Evolutionary conservation across 2,888 invertebrate genomes (phyloP), one percentile per base, ranked within the genome.

Genomic region (Protonemura montana): DNA sequence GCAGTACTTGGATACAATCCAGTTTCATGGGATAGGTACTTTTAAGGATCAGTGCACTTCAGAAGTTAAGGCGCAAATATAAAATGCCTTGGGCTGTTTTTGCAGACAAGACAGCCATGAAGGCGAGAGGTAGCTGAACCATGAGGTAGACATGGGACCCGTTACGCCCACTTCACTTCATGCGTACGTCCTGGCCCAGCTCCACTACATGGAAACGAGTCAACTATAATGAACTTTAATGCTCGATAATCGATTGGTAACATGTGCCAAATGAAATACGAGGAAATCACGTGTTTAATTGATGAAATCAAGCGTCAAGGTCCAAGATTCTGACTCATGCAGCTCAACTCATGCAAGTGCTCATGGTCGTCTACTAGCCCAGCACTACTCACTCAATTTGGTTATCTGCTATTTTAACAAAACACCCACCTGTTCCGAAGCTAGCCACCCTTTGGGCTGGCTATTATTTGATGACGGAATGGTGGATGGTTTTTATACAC

Each of bases 401-500:
- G 76, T 26, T 81, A 28, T 59, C 59, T 59, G 13, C 59, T 78
- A 26, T 6, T 77, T 78, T 86, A 26, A 0, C 27, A 28, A 26
- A 42, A 10, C 30, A 87, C 93, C 93, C 91, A 94, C 94, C 94
- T 94, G 93, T 88, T 88, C 88, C 88, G 89, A 89, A 92, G 92
- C 93, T 93, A 94, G 95, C 95, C 95, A 95, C 95, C 95, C 95
- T 94, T 93, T 94, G 95, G 95, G 95, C 94, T 94, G 95, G 94
- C 94, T 94, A 93, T 93, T 93, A 93, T 93, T 94, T 95, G 94
- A 94, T 93, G 95, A 94, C 95, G 95, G 95, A 95, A 95, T 95
- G 94, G 94, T 95, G 95, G 93, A 94, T 93, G 94, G 87, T 88
- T 88, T 89, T 88, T 89, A 88, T 86, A 87, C 88, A 88, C 89